Conservation (phyloP, 2,113 vertebrate genomes). For the Gyps fulvus region DNA sequence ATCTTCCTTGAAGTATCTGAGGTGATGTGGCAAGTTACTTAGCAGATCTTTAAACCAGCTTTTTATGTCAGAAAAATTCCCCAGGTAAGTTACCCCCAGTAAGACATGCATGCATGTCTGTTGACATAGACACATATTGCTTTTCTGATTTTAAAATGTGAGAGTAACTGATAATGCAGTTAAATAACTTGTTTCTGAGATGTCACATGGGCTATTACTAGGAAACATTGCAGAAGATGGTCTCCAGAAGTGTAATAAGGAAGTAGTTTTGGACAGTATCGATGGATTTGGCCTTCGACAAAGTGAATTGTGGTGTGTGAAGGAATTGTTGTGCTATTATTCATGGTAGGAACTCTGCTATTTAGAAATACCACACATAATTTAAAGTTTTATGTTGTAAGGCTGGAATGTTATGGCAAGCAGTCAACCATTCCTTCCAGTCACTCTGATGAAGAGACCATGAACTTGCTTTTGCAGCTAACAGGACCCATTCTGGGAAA, state of each 20-base stretch:
- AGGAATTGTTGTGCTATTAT: background rate
- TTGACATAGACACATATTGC: background rate
- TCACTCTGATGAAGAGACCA: background rate
- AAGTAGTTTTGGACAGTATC: background rate
- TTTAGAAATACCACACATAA: slow-evolving; percentile 22
- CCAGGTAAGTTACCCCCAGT: background rate
- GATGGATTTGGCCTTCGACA: background rate
- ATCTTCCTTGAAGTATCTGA: background rate
- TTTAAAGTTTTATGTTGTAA: slow-evolving; percentile 5
- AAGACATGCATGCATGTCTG: background rate
- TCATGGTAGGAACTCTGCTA: background rate
- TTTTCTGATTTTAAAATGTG: background rate
- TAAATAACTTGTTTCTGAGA: background rate
- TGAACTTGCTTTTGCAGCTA: background rate
- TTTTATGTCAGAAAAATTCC: background rate
- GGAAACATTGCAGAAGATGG: background rate
- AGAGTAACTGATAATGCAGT: background rate
- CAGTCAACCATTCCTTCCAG: background rate
- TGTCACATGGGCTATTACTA: background rate
- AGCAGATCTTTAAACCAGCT: background rate
- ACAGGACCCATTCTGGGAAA: background rate
- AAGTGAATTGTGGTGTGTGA: background rate
- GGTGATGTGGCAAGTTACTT: background rate
- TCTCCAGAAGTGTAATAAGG: background rate
- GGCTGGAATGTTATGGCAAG: slow-evolving; percentile 7